Evolutionary conservation across 2,888 invertebrate species (phyloP), one percentile per base, ranked within the genome.

Genomic region (Diarsia brunnea): DNA sequence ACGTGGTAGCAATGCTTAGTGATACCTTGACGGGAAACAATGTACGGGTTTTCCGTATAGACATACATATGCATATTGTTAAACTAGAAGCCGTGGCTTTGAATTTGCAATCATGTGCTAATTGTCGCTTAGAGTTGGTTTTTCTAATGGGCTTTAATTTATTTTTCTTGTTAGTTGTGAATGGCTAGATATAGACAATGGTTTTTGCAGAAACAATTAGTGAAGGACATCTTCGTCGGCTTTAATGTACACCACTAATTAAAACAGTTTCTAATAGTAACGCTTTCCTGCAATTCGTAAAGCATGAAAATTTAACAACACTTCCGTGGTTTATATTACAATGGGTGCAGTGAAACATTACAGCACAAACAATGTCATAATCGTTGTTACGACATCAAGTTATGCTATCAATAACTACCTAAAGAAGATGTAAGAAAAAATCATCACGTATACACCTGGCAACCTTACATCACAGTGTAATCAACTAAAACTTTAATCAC

Each of bases 51-150:
- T 80, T 82, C 81, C 71, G 68, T 84, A 61, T 66, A 43, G 43
- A 24, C 43, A 69, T 84, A 61, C 65, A 81, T 78, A 80, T 82
- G 84, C 71, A 84, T 75, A 63, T 45, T 58, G 43, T 63, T 69
- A 53, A 70, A 64, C 19, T 31, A 43, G 61, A 55, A 67, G 68
- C 43, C 55, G 60, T 74, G 49, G 45, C 79, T 67, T 69, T 66
- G 84, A 75, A 84, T 81, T 71, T 71, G 14, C 31, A 74, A 79
- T 79, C 19, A 2, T 72, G 60, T 79, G 53, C 70, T 84, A 84
- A 82, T 79, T 71, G 70, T 64, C 60, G 27, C 24, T 45, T 61
- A 11, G 49, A 61, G 61, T 67, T 70, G 68, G 75, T 82, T 82
- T 67, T 68, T 47, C 47, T 81, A 67, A 67, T 55, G 31, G n/a